Percentiles rank a stretch among this genome's conserved stretches.
Conservation (phyloP, 2,797 vertebrate genomes). For the Dendrocincla fuliginosa region DNA sequence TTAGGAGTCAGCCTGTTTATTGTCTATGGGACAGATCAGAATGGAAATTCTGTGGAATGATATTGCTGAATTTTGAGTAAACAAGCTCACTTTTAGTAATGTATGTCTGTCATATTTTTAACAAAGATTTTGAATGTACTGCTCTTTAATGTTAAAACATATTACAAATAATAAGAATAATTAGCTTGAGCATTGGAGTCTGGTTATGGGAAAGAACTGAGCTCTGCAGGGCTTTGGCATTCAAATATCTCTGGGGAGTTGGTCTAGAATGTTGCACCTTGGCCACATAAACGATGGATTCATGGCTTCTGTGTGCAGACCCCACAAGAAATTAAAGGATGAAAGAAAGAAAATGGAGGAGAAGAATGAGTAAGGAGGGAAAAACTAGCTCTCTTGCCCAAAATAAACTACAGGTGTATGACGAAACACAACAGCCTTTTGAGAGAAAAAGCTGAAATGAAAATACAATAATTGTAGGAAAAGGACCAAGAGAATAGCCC, state of each 20-base stretch:
- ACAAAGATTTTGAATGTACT: not conserved
- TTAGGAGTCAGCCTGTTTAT: slow-evolving; percentile 1
- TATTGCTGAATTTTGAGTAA: not conserved
- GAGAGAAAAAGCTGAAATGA: not conserved
- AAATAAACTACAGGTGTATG: not conserved
- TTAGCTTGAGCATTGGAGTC: not conserved
- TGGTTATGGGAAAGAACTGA: not conserved
- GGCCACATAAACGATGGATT: not conserved
- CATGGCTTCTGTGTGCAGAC: not conserved
- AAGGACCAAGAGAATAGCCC: not conserved
- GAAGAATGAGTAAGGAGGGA: not conserved
- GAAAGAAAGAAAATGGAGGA: not conserved
- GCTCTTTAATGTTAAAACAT: not conserved
- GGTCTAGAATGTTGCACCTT: not conserved
- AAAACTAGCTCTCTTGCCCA: not conserved
- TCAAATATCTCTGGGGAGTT: not conserved
- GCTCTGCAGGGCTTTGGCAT: not conserved
- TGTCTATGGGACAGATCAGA: not conserved
- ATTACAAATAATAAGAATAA: not conserved
- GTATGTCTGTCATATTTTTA: not conserved
- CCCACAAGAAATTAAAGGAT: not conserved
- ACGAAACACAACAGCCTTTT: not conserved
- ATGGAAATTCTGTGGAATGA: not conserved
- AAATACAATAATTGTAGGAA: not conserved
- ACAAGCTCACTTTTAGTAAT: not conserved